These are phyloP conservation scores for Drosophila quinaria DNA, from an alignment of 2,888 invertebrate genomes.

Conservation along the genomic window DNA sequence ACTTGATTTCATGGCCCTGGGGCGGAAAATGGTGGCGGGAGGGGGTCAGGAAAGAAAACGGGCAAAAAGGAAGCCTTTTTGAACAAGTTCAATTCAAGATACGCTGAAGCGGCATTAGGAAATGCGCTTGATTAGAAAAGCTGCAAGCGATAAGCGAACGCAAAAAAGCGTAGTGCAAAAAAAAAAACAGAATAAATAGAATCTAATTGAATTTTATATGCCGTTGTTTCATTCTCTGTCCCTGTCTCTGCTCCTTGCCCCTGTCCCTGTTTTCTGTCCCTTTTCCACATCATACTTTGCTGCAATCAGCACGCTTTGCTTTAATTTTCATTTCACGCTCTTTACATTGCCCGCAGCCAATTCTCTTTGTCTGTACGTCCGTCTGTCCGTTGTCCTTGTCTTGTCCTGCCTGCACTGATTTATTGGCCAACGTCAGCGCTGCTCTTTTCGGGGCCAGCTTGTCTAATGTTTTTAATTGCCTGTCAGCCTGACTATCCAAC, in stretches of 20 bases:
- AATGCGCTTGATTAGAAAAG: slow-evolving; percentile 77
- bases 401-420: slow-evolving; percentile 63
- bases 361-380: slow-evolving; percentile 11
- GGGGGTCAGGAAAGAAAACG: background rate
- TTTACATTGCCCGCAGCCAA: slow-evolving; percentile 40
- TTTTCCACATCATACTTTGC: slow-evolving; percentile 7
- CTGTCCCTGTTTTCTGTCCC: slow-evolving; percentile 13
- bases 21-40: slow-evolving; percentile 15
- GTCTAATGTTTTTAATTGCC: slow-evolving; percentile 73
- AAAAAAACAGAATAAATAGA: slow-evolving; percentile 55
- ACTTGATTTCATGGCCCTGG: slow-evolving; percentile 74
- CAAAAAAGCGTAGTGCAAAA: slow-evolving; percentile 19
- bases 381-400: slow-evolving; percentile 57
- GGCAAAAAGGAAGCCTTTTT: slow-evolving; percentile 12
- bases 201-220: slow-evolving; percentile 79
- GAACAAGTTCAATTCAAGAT: slow-evolving; percentile 57
- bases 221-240: slow-evolving; percentile 20
- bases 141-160: slow-evolving; percentile 65
- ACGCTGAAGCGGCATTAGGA: slow-evolving; percentile 48
- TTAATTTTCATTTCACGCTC: slow-evolving; percentile 57
- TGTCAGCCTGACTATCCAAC: slow-evolving; percentile 56
- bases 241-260: background rate
- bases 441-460: slow-evolving; percentile 61
- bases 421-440: slow-evolving; percentile 58
- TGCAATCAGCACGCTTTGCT: slow-evolving; percentile 36